Percentiles rank a stretch among this genome's conserved stretches.
phyloP scores from a whole-genome alignment of 2,113 vertebrate genomes.

The Chiloscyllium plagiosum region DNA sequence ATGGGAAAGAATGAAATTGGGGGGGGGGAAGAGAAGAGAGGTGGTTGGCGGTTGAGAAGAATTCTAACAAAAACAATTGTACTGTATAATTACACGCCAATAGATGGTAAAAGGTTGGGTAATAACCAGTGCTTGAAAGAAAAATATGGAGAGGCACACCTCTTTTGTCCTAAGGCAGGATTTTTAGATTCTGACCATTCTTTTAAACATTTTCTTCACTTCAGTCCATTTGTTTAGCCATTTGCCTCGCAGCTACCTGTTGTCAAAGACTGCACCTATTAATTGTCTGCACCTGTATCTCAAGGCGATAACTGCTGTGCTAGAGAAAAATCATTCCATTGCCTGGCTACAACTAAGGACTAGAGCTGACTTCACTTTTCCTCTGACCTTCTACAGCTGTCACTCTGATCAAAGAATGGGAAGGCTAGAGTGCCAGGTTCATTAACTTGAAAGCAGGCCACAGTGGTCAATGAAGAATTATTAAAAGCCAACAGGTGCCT shows the following conservation, averaged over 20 bases:
- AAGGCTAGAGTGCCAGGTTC: slow-evolving; percentile 36
- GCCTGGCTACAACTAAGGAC: slow-evolving; percentile 6
- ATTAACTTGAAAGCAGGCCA: slow-evolving; percentile 36
- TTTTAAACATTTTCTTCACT: slow-evolving; percentile 48
- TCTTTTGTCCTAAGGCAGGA: slow-evolving; percentile 39
- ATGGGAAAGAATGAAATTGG: neutral
- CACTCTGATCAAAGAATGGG: slow-evolving; percentile 33
- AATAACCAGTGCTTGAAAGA: slow-evolving; percentile 45
- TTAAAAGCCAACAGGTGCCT: slow-evolving; percentile 20
- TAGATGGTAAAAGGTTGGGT: slow-evolving; percentile 47
- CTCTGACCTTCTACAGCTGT: slow-evolving; percentile 36
- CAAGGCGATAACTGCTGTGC: slow-evolving; percentile 42
- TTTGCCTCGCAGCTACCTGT: slow-evolving; percentile 48
- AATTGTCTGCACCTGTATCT: slow-evolving; percentile 48
- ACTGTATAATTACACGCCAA: slow-evolving; percentile 40
- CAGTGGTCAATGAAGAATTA: slow-evolving; percentile 19
- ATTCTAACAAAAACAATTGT: slow-evolving; percentile 7
- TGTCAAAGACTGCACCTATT: slow-evolving; percentile 46
- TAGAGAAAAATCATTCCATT: slow-evolving; percentile 39
- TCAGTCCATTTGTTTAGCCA: slow-evolving; percentile 48
- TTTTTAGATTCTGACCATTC: slow-evolving; percentile 43
- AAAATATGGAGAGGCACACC: slow-evolving; percentile 44
- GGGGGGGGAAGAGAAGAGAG: neutral
- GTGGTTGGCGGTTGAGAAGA: neutral
- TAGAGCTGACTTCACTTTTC: slow-evolving; percentile 23